These are phyloP conservation scores for Eupelmus urozonus DNA, from an alignment of 2,888 invertebrate species.

Conservation along the genomic window DNA sequence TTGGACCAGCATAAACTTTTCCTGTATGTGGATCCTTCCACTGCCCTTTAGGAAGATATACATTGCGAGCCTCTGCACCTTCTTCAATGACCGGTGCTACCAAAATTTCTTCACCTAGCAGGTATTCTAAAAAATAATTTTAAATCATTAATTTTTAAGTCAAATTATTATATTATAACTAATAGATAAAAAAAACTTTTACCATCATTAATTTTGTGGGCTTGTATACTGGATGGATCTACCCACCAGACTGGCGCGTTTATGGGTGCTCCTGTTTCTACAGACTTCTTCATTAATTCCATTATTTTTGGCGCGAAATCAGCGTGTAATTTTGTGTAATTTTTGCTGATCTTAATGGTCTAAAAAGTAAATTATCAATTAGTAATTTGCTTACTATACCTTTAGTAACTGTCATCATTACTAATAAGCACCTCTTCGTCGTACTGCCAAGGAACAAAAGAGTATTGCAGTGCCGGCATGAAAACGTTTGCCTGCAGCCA, in stretches of 20 bases:
- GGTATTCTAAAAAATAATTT: constrained; percentile 83
- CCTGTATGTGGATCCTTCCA: constrained; percentile 83
- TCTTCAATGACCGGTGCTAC: constrained; percentile 87
- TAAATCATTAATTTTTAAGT: constrained; percentile 5
- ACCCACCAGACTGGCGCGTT: constrained; percentile 93
- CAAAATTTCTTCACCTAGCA: constrained; percentile 87
- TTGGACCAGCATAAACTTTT: constrained; percentile 79
- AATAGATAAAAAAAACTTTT: constrained; percentile 42
- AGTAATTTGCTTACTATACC: not conserved
- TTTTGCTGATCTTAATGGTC: constrained; percentile 80
- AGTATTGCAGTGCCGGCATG: constrained; percentile 89
- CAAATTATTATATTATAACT: not conserved
- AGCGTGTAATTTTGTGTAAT: constrained; percentile 83
- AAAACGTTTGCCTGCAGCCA: constrained; percentile 89
- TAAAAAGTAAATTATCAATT: not conserved
- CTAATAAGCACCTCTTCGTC: constrained; percentile 77
- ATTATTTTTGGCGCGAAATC: constrained; percentile 82
- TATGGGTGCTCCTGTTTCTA: constrained; percentile 83
- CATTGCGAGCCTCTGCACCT: constrained; percentile 81
- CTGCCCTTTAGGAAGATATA: constrained; percentile 86
- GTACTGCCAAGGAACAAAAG: constrained; percentile 89
- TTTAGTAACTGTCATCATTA: not conserved
- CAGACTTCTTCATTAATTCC: constrained; percentile 81
- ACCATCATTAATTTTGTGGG: constrained; percentile 78
- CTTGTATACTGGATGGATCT: constrained; percentile 83